Percentiles rank a stretch among this genome's conserved stretches.
Evolutionary conservation across 1,140 invertebrate species (phyloP).

Genomic region (Hypsibius dujardini): DNA sequence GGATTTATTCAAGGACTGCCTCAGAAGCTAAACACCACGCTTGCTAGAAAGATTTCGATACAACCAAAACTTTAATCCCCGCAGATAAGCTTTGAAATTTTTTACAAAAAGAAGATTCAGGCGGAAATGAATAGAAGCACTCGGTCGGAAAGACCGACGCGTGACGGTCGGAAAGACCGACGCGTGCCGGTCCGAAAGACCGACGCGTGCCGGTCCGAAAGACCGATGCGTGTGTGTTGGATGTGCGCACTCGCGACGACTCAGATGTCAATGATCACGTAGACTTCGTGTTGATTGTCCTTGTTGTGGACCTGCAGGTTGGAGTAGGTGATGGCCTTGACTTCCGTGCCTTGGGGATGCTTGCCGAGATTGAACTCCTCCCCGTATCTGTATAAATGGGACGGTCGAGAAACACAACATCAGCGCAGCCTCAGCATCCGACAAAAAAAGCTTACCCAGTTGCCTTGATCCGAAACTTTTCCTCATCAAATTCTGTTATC

Average conservation of each 20-base stretch:
- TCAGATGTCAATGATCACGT: conserved; percentile 96
- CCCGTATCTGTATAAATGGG: conserved; percentile 42
- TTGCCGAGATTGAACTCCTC: conserved; percentile 79
- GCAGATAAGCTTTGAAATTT: too few relatives aligned
- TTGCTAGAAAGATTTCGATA: too few relatives aligned
- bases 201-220: too few relatives aligned
- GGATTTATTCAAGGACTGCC: background rate
- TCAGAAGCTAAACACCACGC: too few relatives aligned
- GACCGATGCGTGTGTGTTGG: too few relatives aligned
- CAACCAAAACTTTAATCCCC: too few relatives aligned
- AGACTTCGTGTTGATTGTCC: conserved; percentile 59
- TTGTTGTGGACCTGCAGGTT: conserved; percentile 84
- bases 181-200: too few relatives aligned
- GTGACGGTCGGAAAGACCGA: too few relatives aligned
- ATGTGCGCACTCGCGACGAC: too few relatives aligned
- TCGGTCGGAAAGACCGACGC: too few relatives aligned
- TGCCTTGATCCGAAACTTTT: conserved; percentile 65
- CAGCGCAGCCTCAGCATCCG: background rate
- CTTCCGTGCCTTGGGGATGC: conserved; percentile 89
- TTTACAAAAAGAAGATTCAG: too few relatives aligned
- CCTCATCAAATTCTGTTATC: conserved; percentile 68
- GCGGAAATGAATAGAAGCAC: too few relatives aligned
- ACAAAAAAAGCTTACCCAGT: conserved; percentile 39
- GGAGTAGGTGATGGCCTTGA: conserved; percentile 98
- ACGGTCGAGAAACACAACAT: conserved; percentile 22